Evolutionary conservation across 2,888 invertebrate genomes (phyloP).

Genomic region (Dryadula phaetusa): DNA sequence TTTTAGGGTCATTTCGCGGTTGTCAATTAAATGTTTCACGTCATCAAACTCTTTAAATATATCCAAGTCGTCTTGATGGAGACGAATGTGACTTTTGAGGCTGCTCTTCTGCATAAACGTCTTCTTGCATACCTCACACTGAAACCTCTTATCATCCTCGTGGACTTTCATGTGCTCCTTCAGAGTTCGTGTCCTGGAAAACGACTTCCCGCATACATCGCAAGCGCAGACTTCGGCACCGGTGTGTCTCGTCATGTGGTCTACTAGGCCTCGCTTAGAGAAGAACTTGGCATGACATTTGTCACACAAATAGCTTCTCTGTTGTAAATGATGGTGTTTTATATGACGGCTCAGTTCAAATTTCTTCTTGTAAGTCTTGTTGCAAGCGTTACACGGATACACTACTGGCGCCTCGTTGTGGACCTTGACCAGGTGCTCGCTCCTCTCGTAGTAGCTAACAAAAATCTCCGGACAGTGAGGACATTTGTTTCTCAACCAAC

Average conservation of each 20-base stretch:
- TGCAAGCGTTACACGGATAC: slow-evolving; percentile 77
- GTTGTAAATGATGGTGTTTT: slow-evolving; percentile 75
- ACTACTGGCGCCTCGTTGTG: slow-evolving; percentile 68
- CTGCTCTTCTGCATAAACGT: slow-evolving; percentile 76
- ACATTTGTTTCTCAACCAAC: slow-evolving; percentile 78
- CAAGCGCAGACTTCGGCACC: slow-evolving; percentile 67
- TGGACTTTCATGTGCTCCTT: slow-evolving; percentile 72
- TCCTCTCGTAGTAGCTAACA: slow-evolving; percentile 76
- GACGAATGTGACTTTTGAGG: slow-evolving; percentile 69
- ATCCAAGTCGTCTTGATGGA: slow-evolving; percentile 77
- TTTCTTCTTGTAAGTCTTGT: slow-evolving; percentile 75
- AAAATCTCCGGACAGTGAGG: slow-evolving; percentile 76
- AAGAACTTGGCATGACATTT: slow-evolving; percentile 76
- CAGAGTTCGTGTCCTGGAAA: slow-evolving; percentile 64
- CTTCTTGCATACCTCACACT: slow-evolving; percentile 75
- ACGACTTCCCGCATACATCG: slow-evolving; percentile 69
- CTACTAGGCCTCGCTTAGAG: slow-evolving; percentile 71
- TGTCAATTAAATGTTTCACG: slow-evolving; percentile 76
- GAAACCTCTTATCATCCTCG: slow-evolving; percentile 68
- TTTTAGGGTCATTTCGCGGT: slow-evolving; percentile 75
- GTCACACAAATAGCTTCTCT: slow-evolving; percentile 71
- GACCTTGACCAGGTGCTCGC: slow-evolving; percentile 70
- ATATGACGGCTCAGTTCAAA: slow-evolving; percentile 76
- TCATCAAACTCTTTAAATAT: slow-evolving; percentile 81
- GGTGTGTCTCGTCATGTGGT: slow-evolving; percentile 67